Percentiles rank a stretch among this genome's conserved stretches.
phyloP scores from a whole-genome alignment of 2,888 invertebrate species.

The Hydrotaea cyrtoneurina region DNA sequence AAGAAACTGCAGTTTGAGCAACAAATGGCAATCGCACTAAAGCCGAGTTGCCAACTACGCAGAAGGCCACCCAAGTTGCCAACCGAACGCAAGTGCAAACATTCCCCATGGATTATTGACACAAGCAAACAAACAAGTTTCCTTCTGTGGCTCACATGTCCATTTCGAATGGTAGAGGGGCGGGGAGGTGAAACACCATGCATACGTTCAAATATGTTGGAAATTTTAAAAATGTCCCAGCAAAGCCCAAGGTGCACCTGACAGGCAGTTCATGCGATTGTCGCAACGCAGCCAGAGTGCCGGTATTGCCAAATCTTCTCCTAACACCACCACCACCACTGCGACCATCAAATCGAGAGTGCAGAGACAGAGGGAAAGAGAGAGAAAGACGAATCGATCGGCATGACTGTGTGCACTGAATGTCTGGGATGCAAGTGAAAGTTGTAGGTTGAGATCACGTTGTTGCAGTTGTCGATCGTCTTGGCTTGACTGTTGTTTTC shows the following conservation, averaged over 20 bases:
- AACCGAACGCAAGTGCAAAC: not conserved
- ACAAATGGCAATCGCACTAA: too few relatives aligned
- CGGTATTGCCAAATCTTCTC: not conserved
- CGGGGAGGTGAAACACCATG: not conserved
- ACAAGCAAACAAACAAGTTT: not conserved
- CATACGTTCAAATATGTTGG: slow-evolving; percentile 1
- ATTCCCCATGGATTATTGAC: not conserved
- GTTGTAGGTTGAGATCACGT: slow-evolving; percentile 58
- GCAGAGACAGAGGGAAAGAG: too few relatives aligned
- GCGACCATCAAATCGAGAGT: not conserved
- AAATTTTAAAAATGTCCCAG: slow-evolving; percentile 17
- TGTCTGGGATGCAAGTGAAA: slow-evolving; percentile 50
- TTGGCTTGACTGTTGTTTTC: not conserved
- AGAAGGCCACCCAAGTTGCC: not conserved
- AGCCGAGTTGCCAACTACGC: slow-evolving; percentile 12
- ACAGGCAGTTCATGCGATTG: not conserved
- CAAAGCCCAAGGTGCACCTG: slow-evolving; percentile 13
- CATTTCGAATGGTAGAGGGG: too few relatives aligned
- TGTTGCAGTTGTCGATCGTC: slow-evolving; percentile 10
- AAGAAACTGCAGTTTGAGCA: too few relatives aligned
- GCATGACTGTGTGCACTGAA: too few relatives aligned
- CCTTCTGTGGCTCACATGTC: too few relatives aligned
- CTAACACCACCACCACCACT: too few relatives aligned
- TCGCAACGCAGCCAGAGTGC: too few relatives aligned
- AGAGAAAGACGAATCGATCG: too few relatives aligned